phyloP scores from a whole-genome alignment of 2,113 vertebrate species.

The Corythornis cristatus region DNA sequence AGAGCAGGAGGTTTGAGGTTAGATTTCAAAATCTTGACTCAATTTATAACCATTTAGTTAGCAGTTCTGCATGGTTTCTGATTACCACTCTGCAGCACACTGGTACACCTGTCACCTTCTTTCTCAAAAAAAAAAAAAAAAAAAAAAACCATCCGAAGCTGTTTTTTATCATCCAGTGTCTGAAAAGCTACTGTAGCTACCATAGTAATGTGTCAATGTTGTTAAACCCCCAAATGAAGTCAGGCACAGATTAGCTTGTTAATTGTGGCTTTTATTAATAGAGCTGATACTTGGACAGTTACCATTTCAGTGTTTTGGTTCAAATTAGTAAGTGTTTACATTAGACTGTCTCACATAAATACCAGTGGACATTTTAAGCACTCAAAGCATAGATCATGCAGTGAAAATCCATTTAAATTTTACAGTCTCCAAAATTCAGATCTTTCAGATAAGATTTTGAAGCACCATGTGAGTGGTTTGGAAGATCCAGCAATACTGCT shows the following conservation, averaged over 20 bases:
- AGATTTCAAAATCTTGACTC: slow-evolving; percentile 29
- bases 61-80: neutral
- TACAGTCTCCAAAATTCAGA: neutral
- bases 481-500: neutral
- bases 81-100: neutral
- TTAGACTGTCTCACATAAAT: neutral
- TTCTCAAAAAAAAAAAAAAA: neutral
- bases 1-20: slow-evolving; percentile 97
- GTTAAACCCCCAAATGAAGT: neutral
- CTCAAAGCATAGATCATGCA: neutral
- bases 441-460: neutral
- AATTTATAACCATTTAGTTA: neutral
- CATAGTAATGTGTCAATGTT: neutral
- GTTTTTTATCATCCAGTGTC: neutral
- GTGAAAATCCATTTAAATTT: neutral
- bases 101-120: neutral
- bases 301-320: neutral
- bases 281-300: neutral
- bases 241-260: neutral
- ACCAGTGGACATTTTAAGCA: neutral
- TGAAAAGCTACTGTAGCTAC: neutral
- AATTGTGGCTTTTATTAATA: neutral
- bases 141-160: neutral
- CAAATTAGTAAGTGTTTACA: neutral
- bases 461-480: neutral